Evolutionary conservation across 64 coral and sea anemone genomes (phyloP).

Genomic region (Porites lutea): DNA sequence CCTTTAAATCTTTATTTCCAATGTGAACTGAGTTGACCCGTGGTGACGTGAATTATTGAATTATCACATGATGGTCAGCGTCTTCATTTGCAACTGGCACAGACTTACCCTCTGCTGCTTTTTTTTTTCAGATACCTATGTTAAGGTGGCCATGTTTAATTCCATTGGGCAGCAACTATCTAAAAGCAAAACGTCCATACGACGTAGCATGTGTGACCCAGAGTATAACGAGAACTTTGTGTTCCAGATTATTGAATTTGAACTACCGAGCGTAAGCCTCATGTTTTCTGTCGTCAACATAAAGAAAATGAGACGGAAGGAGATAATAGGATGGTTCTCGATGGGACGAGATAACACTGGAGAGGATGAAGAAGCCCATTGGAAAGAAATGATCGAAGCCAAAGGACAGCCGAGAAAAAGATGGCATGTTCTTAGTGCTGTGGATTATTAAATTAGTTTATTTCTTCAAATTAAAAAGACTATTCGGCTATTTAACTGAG

Average conservation of each 20-base stretch:
- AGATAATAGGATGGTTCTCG: constrained; percentile 99
- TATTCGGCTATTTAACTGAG: not conserved
- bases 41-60: too few species aligned
- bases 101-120: not conserved
- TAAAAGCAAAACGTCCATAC: constrained; percentile 98
- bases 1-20: too few species aligned
- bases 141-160: constrained; percentile 99
- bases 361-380: constrained; percentile 94
- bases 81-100: not conserved
- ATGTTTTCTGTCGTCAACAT: constrained; percentile 99
- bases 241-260: constrained; percentile 99
- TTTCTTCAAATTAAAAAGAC: not conserved
- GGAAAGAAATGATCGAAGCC: constrained; percentile 95
- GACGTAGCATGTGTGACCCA: constrained; percentile 98
- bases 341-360: constrained; percentile 98
- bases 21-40: too few species aligned
- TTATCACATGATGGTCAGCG: too few species aligned
- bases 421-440: constrained; percentile 98
- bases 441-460: constrained; percentile 71
- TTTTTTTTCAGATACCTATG: constrained; percentile 92
- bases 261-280: constrained; percentile 97
- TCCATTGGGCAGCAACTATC: constrained; percentile 99
- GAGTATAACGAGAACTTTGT: constrained; percentile 99
- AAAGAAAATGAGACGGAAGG: constrained; percentile 99
- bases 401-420: constrained; percentile 85